Evolutionary conservation across 2,113 vertebrate genomes (phyloP), one percentile per base, ranked within the genome.

Genomic region (Phocoena sinus): DNA sequence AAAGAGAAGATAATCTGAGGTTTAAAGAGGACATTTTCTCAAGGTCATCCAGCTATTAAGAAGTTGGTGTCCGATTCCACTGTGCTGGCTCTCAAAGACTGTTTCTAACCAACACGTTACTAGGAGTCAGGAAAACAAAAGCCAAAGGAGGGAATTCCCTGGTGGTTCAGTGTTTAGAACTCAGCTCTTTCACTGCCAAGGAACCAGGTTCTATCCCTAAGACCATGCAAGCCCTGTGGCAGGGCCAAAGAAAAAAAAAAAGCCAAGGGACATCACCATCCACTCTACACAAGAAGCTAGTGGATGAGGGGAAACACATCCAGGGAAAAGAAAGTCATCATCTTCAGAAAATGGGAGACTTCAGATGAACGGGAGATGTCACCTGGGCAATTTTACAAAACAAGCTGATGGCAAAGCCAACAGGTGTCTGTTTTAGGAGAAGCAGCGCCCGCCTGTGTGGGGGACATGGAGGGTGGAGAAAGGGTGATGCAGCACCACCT

Each of bases 101-200:
- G 33, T 58, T 47, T 26, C 77, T 58, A 1, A n/a, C 9, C 20
- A 1, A 1, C 3, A 41, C 0, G 1, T 11, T 28, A 0, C 1
- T 0, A 12, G 38, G 7, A 33, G 50, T 47, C 94, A 7, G 26
- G 31, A 93, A 92, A 73, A 7, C 73, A 18, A 25, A 33, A 6
- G 17, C 5, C 5, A 79, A 56, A 11, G 31, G 20, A 77, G 28
- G 31, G 47, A 77, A 17, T 77, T 33, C 47, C 74, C 2, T 77
- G 17, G 28, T 77, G 5, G 5, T 21, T 47, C 20, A 1, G 11
- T 33, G 10, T 18, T 53, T 77, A 77, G 28, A 17, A 50, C 28
- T 33, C 74, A 25, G 23, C 8, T 21, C 60, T 62, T 62, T 26
- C 23, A 33, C 2, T 53, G 74, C 17, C 28, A 33, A 53, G 20